Evolutionary conservation across 2,888 invertebrate genomes (phyloP).

Genomic region (Chrysomela aeneicollis): DNA sequence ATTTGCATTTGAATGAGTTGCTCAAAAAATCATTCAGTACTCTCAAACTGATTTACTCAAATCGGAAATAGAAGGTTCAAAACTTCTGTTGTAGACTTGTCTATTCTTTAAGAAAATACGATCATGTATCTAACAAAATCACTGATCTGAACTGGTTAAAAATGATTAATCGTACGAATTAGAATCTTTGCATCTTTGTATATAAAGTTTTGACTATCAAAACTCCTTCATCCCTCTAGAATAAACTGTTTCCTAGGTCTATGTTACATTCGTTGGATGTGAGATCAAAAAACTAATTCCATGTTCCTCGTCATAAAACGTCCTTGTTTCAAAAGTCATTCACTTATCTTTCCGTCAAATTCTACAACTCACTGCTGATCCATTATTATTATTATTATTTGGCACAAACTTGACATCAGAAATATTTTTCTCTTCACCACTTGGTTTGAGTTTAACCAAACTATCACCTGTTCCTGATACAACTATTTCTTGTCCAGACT

Average conservation of each 20-base stretch:
- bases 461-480: no score
- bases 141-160: constrained; percentile 18
- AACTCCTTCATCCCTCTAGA: not conserved
- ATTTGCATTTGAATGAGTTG: not conserved
- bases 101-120: constrained; percentile 16
- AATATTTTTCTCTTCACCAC: no score
- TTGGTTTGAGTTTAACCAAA: no score
- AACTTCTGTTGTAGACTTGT: constrained; percentile 15
- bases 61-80: constrained; percentile 8
- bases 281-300: not conserved
- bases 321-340: constrained; percentile 12
- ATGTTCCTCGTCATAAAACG: constrained; percentile 6
- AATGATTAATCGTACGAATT: constrained; percentile 14
- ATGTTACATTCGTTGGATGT: not conserved
- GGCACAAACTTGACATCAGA: no score
- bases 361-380: constrained; percentile 1
- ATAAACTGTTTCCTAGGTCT: constrained; percentile 5
- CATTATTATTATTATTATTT: constrained; percentile 15
- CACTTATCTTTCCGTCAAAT: constrained; percentile 5
- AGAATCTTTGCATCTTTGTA: constrained; percentile 6
- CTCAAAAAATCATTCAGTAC: not conserved
- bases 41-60: not conserved
- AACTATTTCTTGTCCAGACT: no score
- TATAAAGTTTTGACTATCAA: not conserved
- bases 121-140: constrained; percentile 13